Percentiles rank a stretch among this genome's conserved stretches.
phyloP scores from a whole-genome alignment of 2,797 vertebrate species.

The Oreonectes daqikongensis region DNA sequence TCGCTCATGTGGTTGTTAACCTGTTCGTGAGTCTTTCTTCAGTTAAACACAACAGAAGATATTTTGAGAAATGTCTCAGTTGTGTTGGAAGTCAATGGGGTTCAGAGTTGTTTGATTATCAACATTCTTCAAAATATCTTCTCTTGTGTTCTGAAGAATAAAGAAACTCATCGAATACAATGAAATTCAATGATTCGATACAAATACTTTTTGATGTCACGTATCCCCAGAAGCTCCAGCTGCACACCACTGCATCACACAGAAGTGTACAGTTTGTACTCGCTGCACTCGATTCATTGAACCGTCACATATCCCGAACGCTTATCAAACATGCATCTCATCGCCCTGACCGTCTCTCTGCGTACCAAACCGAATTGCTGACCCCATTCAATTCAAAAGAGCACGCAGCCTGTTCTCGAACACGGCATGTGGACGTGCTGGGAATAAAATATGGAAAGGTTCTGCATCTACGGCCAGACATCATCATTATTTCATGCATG shows the following conservation, averaged over 20 bases:
- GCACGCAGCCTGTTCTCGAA: constrained; percentile 42
- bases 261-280: not conserved
- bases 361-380: constrained; percentile 8
- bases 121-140: too few relatives aligned
- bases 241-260: not conserved
- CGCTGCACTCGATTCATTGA: not conserved
- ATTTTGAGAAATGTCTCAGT: too few relatives aligned
- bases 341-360: not conserved
- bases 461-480: constrained; percentile 44
- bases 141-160: too few relatives aligned
- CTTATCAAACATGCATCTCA: not conserved
- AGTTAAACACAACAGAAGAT: too few relatives aligned
- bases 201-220: too few relatives aligned
- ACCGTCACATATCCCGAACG: not conserved
- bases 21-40: too few relatives aligned
- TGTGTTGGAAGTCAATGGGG: too few relatives aligned
- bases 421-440: constrained; percentile 82
- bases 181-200: too few relatives aligned
- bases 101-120: too few relatives aligned
- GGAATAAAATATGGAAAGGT: constrained; percentile 71
- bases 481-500: constrained; percentile 36
- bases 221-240: not conserved
- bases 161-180: too few relatives aligned
- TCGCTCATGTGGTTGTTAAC: too few relatives aligned
- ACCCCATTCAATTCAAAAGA: constrained; percentile 37